phyloP scores from a whole-genome alignment of 2,113 vertebrate genomes.

The Phalacrocorax aristotelis region DNA sequence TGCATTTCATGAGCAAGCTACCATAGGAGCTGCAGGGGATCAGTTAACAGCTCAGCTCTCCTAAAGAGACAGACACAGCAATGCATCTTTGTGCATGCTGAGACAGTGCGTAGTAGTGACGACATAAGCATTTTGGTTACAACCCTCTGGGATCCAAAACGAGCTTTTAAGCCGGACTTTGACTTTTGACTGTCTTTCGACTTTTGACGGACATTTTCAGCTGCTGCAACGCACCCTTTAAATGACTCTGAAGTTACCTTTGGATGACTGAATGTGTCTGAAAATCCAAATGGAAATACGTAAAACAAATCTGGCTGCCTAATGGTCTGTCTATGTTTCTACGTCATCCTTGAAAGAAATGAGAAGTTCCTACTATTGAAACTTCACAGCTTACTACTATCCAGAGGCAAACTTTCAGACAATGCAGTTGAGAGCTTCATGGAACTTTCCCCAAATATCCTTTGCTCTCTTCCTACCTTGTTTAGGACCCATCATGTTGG shows the following conservation, averaged over 20 bases:
- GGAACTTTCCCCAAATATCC: not conserved
- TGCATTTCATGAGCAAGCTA: not conserved
- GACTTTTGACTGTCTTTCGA: not conserved
- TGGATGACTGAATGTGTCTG: not conserved
- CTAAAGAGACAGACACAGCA: not conserved
- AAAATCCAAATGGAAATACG: not conserved
- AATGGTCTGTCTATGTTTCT: not conserved
- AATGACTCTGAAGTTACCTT: not conserved
- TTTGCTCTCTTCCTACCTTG: not conserved
- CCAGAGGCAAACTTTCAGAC: not conserved
- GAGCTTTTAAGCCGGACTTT: not conserved
- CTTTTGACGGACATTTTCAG: slow-evolving; percentile 2
- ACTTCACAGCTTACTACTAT: not conserved
- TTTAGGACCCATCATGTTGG: not conserved
- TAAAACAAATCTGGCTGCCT: not conserved
- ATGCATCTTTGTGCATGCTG: not conserved
- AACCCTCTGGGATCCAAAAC: not conserved
- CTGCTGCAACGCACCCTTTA: not conserved
- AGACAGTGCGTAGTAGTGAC: not conserved
- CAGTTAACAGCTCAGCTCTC: slow-evolving; percentile 12
- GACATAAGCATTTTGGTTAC: not conserved
- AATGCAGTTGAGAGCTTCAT: not conserved
- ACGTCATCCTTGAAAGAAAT: not conserved
- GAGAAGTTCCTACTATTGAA: not conserved
- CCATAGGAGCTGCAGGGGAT: not conserved